These are phyloP conservation scores for Bos taurus DNA, from an alignment of 2,113 vertebrate genomes.

Conservation along the genomic window ARS-UCD2.0 NC_037330.1:72903501-72904000, in stretches of 20 bases:
- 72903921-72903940: background rate
- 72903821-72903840: background rate
- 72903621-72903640: constrained; percentile 7
- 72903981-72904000: constrained; percentile 6
- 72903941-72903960: background rate
- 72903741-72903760: background rate
- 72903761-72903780: background rate
- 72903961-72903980: background rate
- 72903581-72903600: background rate
- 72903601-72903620: background rate
- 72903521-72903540: background rate
- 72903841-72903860: background rate
- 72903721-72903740: background rate
- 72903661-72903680: background rate
- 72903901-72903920: background rate
- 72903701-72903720: background rate
- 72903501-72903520: background rate
- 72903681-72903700: background rate
- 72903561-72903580: background rate
- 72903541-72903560: background rate
- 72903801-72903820: background rate
- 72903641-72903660: background rate
- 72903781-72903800: constrained; percentile 25
- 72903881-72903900: background rate
- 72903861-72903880: background rate